Evolutionary conservation across 1,140 invertebrate genomes (phyloP).

Genomic region (Trachymyrmex septentrionalis): DNA sequence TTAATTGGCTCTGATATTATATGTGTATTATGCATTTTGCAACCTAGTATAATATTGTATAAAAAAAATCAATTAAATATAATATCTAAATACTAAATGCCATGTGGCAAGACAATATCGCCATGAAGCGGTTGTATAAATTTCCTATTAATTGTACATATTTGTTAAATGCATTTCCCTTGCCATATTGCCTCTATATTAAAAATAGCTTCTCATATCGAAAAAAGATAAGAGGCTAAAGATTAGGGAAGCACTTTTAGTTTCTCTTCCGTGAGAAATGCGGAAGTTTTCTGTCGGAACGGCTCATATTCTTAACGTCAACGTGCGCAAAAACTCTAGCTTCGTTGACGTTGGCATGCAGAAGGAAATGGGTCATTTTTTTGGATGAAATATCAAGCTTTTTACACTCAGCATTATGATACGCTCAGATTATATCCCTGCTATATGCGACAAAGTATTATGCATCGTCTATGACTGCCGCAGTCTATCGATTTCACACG

Average conservation of each 20-base stretch:
- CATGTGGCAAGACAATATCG: background rate
- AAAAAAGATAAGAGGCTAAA: conserved; percentile 15
- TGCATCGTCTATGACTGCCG: background rate
- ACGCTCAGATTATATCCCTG: conserved; percentile 17
- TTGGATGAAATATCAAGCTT: conserved; percentile 37
- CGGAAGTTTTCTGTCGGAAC: conserved; percentile 34
- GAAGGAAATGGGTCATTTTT: conserved; percentile 52
- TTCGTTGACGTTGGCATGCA: conserved; percentile 27
- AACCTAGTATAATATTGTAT: background rate
- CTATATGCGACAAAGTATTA: conserved; percentile 9
- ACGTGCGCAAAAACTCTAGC: conserved; percentile 34
- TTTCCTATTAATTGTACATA: conserved; percentile 8
- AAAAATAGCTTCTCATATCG: background rate
- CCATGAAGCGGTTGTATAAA: background rate
- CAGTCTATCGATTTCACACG: conserved; percentile 15
- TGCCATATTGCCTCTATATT: background rate
- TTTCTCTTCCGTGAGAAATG: conserved; percentile 21
- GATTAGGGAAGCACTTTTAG: conserved; percentile 25
- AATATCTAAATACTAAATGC: conserved; percentile 12
- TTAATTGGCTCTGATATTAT: background rate
- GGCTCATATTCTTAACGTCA: conserved; percentile 49
- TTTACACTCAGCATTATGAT: background rate
- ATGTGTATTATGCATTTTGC: conserved; percentile 2
- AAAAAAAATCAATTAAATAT: background rate
- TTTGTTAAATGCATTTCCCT: background rate